These are phyloP conservation scores for Plagiodera versicolora DNA, from an alignment of 2,888 invertebrate genomes.

Conservation along the genomic window DNA sequence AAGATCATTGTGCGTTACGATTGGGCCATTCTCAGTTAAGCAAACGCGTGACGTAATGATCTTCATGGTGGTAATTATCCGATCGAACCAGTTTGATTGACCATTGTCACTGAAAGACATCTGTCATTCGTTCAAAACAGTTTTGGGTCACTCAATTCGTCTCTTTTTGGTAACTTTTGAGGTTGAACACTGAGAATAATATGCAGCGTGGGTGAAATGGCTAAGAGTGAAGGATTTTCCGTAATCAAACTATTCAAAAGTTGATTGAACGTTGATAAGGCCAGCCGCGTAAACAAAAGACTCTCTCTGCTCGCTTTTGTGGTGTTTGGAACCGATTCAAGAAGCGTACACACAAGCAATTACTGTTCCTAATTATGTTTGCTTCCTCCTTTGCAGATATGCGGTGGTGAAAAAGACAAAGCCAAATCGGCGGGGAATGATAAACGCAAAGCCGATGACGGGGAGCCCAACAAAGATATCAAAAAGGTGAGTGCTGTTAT, in stretches of 20 bases:
- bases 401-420: slow-evolving; percentile 64
- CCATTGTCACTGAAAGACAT: too few species aligned
- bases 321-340: background rate
- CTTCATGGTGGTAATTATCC: too few species aligned
- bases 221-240: too few species aligned
- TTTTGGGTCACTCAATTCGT: too few species aligned
- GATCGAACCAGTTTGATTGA: too few species aligned
- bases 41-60: too few species aligned
- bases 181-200: too few species aligned
- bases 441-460: slow-evolving; percentile 82
- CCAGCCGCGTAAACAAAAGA: background rate
- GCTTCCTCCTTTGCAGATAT: slow-evolving; percentile 54
- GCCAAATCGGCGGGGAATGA: slow-evolving; percentile 69
- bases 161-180: too few species aligned
- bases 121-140: too few species aligned
- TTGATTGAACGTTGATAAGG: background rate
- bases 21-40: too few species aligned
- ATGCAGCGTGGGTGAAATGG: too few species aligned
- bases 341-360: slow-evolving; percentile 19
- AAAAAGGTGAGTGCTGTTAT: slow-evolving; percentile 70
- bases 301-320: background rate
- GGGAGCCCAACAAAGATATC: slow-evolving; percentile 79
- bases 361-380: slow-evolving; percentile 23
- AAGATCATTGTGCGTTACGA: too few species aligned
- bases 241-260: slow-evolving; percentile 1